Percentiles rank a stretch among this genome's conserved stretches.
These are phyloP conservation scores for Chaetophractus vellerosus DNA, from an alignment of 2,797 vertebrate species.

Conservation along the genomic window DNA sequence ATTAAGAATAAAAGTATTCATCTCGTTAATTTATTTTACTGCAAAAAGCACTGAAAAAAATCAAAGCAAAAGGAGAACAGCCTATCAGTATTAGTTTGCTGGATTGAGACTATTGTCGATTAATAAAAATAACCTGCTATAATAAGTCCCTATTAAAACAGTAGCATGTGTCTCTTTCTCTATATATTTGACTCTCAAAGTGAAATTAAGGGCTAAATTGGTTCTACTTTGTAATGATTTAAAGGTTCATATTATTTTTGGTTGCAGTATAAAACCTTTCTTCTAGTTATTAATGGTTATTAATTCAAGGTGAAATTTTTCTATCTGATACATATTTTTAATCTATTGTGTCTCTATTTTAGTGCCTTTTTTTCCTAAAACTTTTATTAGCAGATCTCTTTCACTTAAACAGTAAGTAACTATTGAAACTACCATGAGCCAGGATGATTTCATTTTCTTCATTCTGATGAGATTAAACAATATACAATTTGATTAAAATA, in stretches of 20 bases:
- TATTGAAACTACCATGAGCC: not conserved
- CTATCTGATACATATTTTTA: constrained; percentile 36
- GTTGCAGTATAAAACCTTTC: not conserved
- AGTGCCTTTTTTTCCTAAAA: not conserved
- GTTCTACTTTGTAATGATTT: constrained; percentile 13
- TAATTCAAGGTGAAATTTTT: constrained; percentile 38
- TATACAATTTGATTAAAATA: constrained; percentile 20
- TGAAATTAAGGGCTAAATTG: not conserved
- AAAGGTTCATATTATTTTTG: not conserved
- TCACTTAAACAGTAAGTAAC: not conserved
- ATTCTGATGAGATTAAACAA: constrained; percentile 38
- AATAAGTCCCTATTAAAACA: constrained; percentile 21
- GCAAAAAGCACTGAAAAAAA: constrained; percentile 10
- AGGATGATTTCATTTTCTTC: not conserved
- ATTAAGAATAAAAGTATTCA: constrained; percentile 27
- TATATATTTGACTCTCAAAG: not conserved
- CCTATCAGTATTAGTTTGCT: not conserved
- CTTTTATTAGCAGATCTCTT: constrained; percentile 11
- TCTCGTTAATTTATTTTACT: constrained; percentile 34
- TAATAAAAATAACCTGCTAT: not conserved
- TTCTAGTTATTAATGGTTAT: constrained; percentile 2
- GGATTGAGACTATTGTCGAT: not conserved
- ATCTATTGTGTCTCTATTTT: not conserved
- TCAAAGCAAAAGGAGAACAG: not conserved
- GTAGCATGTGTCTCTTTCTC: not conserved